Base-by-base conservation (phyloP, 2,113 vertebrate species). In the Carassius auratus region DNA sequence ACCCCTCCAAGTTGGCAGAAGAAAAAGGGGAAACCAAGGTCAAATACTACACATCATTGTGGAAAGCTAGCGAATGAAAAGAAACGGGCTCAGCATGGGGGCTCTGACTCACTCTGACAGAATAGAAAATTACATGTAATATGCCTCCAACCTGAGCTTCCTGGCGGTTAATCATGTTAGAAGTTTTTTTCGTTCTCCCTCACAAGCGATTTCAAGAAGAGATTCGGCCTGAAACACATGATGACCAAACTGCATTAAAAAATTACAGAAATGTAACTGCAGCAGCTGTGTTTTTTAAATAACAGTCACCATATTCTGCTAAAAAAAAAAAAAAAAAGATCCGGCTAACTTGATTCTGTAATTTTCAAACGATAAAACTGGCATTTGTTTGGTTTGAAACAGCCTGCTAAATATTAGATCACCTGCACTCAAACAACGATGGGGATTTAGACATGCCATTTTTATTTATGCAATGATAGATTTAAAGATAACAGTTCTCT, bases 61-160 rank as follows among this genome's bases (percentile, higher is more conserved):
- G 79, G 84, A 74, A 84, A 59, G 62, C 76, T 62, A 79, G 81
- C 62, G 48, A 81, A 86, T 73, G 62, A 81, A 86, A 79, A 84
- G 81, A 81, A 87, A 86, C 82, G 36, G 61, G 81, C 81, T 33
- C 86, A 81, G 86, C 64, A 23, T 87, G 42, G 85, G 33, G 75
- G 61, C 45, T 86, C 45, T 23, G 69, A 77, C 84, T 87, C 84
- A 73, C 76, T 81, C 76, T 77, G 71, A 85, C 81, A 68, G 84
- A 86, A 86, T 84, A 76, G 88, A 87, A 89, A 87, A 89, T 81
- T 86, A 69, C 88, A 57, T 81, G 87, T 84, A 87, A 87, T 86
- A 61, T 85, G 75, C 74, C 64, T 82, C 76, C 84, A 83, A 71
- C 45, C 78, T 77, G 33, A 76, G 81, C 48, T 85, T 89, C 52